A percentile compares a stretch with the other conserved stretches of the same genome.
phyloP scores from a whole-genome alignment of 35 echinoderm and acorn worm genomes.

The Ptychodera flava region DNA sequence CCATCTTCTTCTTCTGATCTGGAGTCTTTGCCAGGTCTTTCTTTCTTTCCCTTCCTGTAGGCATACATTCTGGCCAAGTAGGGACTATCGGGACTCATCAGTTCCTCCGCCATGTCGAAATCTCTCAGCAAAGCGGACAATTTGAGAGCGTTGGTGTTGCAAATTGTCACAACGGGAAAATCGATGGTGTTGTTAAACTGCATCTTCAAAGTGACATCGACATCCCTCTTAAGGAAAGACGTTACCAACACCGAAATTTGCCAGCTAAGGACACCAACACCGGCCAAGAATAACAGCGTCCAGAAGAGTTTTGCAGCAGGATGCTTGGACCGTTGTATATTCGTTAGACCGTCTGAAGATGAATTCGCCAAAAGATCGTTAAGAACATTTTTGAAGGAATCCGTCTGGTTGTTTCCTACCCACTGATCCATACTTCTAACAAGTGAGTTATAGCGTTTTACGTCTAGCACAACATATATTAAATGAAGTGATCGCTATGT shows the following conservation, averaged over 20 bases:
- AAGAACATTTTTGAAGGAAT: background rate
- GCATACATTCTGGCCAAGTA: background rate
- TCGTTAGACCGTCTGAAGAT: conserved; percentile 44
- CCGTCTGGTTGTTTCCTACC: background rate
- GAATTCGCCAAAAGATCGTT: conserved; percentile 25
- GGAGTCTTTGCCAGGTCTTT: too few relatives aligned
- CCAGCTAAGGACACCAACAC: conserved; percentile 9
- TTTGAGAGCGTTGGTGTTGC: conserved; percentile 24
- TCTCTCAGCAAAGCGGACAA: background rate
- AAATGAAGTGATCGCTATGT: too few relatives aligned
- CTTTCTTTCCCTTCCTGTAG: too few relatives aligned
- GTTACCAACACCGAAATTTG: background rate
- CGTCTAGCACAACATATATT: background rate
- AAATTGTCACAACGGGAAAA: conserved; percentile 77
- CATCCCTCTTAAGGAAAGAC: conserved; percentile 17
- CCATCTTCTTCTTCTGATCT: too few relatives aligned
- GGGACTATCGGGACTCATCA: background rate
- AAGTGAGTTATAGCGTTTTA: too few relatives aligned
- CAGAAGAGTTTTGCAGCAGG: conserved; percentile 20
- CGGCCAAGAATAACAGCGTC: conserved; percentile 5
- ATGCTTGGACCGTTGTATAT: conserved; percentile 25
- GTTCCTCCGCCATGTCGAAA: background rate
- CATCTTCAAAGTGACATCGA: conserved; percentile 23
- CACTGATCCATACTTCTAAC: background rate
- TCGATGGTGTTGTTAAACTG: conserved; percentile 39